phyloP scores from a whole-genome alignment of 2,888 invertebrate species.

The Epiblema foenella region DNA sequence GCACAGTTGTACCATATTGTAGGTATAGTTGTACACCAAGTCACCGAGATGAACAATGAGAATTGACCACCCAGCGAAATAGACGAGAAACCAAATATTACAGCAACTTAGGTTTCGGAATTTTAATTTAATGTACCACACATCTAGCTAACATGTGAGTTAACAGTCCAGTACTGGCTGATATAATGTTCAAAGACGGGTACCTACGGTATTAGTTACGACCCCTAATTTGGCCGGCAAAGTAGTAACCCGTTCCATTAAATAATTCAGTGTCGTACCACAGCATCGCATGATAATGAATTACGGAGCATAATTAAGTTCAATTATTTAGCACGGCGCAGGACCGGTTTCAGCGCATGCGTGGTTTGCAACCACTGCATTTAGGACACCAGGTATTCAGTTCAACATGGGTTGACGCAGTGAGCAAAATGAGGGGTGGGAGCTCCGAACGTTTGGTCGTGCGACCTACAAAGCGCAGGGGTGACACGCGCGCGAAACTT shows the following conservation, averaged over 20 bases:
- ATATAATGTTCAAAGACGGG: background rate
- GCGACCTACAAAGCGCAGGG: slow-evolving; percentile 70
- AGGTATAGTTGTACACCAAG: too few relatives aligned
- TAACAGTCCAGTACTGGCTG: too few relatives aligned
- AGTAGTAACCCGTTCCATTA: background rate
- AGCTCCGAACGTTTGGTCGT: slow-evolving; percentile 79
- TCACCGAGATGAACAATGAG: too few relatives aligned
- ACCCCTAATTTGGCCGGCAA: background rate
- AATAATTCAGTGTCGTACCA: slow-evolving; percentile 38
- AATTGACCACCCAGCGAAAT: too few relatives aligned
- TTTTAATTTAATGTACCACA: too few relatives aligned
- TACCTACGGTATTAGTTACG: background rate
- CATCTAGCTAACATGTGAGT: too few relatives aligned
- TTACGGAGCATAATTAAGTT: slow-evolving; percentile 33
- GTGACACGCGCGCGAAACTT: slow-evolving; percentile 74
- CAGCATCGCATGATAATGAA: slow-evolving; percentile 27
- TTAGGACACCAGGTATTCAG: slow-evolving; percentile 60
- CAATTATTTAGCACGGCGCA: slow-evolving; percentile 58
- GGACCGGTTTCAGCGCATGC: slow-evolving; percentile 60
- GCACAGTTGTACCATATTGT: too few relatives aligned
- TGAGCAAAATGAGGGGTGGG: slow-evolving; percentile 78
- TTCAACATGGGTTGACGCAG: slow-evolving; percentile 79
- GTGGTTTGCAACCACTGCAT: slow-evolving; percentile 50
- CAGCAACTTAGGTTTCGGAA: too few relatives aligned
- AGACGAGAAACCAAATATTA: too few relatives aligned